Evolutionary conservation across 2,888 invertebrate genomes (phyloP), one percentile per base, ranked within the genome.

Genomic region (Morpho deidamia): DNA sequence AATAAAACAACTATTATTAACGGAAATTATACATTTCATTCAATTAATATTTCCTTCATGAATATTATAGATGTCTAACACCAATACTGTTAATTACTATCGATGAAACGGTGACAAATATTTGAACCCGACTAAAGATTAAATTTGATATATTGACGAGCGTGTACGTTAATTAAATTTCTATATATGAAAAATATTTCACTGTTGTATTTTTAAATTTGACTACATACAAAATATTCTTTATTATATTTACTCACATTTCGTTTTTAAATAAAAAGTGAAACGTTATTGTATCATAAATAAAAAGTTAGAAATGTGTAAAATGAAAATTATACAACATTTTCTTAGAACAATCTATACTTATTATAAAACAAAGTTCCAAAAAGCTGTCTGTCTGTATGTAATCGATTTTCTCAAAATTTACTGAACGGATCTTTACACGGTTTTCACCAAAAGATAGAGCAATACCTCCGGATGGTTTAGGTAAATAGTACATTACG

Each of bases 41-140:
- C 44, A 41, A 53, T 44, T 53, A 45, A 44, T 49, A 59, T 57
- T 57, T 57, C 56, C 23, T 23, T 23, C 23, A 23, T 23, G 23
- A 23, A 23, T 5, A 23, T 23, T 23, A 23, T 23, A 23, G 23
- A 23, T 65, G 66, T 66, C 65, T 61, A 56, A 64, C 65, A 65
- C 23, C 23, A 23, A 23, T 37, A 10, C 9, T 35, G 12, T 14
- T 35, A 37, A 45, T 37, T 32, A 32, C 7, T 11, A 10, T 14
- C 23, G 1, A 14, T 35, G 35, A 32, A 23, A 23, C 5, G 23
- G 23, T 23, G 23, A 23, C 23, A 5, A 23, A 23, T 23, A 23
- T 41, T 49, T 49, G 7, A n/a, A 49, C 14, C 49, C 11, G 12
- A 49, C 42, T 42, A 41, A 41, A 12, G 34, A 41, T 49, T 49